Evolutionary conservation across 2,797 vertebrate species (phyloP), one percentile per base, ranked within the genome.

Genomic region (Sphenodon punctatus): DNA sequence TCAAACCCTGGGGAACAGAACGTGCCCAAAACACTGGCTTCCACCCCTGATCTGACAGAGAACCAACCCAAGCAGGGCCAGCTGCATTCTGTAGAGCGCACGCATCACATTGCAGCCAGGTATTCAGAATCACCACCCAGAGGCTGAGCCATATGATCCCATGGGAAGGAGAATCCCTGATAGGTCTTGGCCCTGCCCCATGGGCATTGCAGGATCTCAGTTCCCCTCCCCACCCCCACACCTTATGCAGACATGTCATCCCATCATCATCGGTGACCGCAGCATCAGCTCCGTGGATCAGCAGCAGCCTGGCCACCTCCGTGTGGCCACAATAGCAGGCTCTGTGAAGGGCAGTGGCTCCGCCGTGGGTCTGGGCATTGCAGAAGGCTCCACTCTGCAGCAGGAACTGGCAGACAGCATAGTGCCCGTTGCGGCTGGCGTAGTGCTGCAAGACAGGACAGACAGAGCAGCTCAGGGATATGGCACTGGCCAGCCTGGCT

Each of bases 161-260:
- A 8, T 8, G 7, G 16, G 9, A 43, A 4, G n/a, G 14, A 7
- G 4, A 20, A 22, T 32, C 13, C 12, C 15, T 2, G 32, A 19
- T 12, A 25, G n/a, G n/a, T n/a, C 14, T 2, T 38, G 7, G 15
- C 42, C 34, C 49, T 27, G 7, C 5, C 41, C 23, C 7, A 61
- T 38, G 8, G 10, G 19, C 5, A 9, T 42, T 8, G 61, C 11
- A 4, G 48, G 34, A 13, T 19, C 30, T 25, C n/a, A 11, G 2
- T 6, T 6, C 68, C 7, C 72, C 27, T 43, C 4, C 55, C 10
- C 10, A 2, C 5, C 10, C 6, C 15, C 75, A 2, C 49, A 98
- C 98, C 97, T 99, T 99, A 64, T 99, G 98, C 19, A 99, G 92
- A 39, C 97, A 94, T 13, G 97, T 97, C n/a, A 94, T 94, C 3